Base-by-base conservation (phyloP, 2,888 invertebrate genomes). In the Thymelicus lineola region DNA sequence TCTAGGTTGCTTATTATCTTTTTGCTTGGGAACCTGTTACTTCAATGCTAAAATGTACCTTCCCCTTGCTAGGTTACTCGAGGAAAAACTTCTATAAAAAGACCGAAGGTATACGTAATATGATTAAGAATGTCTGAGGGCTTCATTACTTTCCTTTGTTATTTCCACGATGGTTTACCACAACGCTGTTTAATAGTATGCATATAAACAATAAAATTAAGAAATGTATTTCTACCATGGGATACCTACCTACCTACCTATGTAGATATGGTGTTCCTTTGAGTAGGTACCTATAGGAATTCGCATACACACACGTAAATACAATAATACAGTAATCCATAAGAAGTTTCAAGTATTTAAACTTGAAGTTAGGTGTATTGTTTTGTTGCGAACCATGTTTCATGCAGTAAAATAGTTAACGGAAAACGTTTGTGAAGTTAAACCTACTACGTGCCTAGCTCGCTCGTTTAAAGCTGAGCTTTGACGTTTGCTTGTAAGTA, bases 1-100 rank as follows among this genome's bases (percentile, higher is more conserved):
- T 86, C 86, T 88, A 81, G 82, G 82, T 79, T 82, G 83, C 86
- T 87, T 89, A 85, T 83, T 86, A 86, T 89, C 86, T 92, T 91
- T 93, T 92, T 90, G 88, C 85, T 77, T 80, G 76, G 81, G 81
- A 91, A 91, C 91, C 86, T 82, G 91, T 91, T 89, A 82, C 79
- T 80, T 82, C 82, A 81, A 79, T 79, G 84, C 80, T 84, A 87
- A 86, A 86, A 85, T 38, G 38, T 58, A 63, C 82, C 82, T 79
- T 80, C 82, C 79, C 79, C 80, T 82, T 75, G 68, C 75, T 58
- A 28, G 48, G 45, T 62, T 36, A 57, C 57, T 20, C 17, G 36
- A 53, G 48, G 45, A 68, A 62, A 62, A 57, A 62, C 35, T 68
- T 61, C n/a, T 55, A 45, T 15, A 53, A 61, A 42, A 61, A 59